Base-by-base conservation (phyloP, 2,113 vertebrate genomes). In the Corythaixoides concolor region DNA sequence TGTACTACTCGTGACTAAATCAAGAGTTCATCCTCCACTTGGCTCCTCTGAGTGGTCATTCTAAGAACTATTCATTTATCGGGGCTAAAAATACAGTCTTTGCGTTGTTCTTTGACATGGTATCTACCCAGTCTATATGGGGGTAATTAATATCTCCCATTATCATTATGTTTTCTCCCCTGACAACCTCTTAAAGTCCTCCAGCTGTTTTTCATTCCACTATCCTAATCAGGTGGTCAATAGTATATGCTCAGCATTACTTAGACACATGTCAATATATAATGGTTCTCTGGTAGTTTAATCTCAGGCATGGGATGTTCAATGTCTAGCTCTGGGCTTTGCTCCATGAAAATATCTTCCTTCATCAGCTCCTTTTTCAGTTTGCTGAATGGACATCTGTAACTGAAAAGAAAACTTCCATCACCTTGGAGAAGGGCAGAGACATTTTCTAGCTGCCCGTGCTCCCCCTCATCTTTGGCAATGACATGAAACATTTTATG, bases 41-140 rank as follows among this genome's bases (percentile, higher is more conserved):
- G 43, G 30, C 28, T 87, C 45, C 69, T 89, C 56, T 82, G 66
- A 97, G 87, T 89, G 77, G 77, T 82, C 89, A 26, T 94, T 96
- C 84, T 89, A 81, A 94, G 95, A 96, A 91, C 49, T 78, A 52
- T 35, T 52, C 30, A 62, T 64, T 94, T 85, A 82, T 59, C 26
- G 58, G 47, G 43, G 49, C 81, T 96, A 95, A 95, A 97, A 96
- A 93, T 89, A 80, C 60, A 56, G 66, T 70, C 52, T 79, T 89
- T 87, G 73, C 84, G 91, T 94, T 76, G 81, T 85, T 87, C 60
- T 92, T 92, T 79, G 56, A 60, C 66, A 82, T 53, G 43, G 18
- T 62, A 72, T 70, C 77, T 88, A 89, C 52, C n/a, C 2, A 3
- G 15, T 75, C 56, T 43, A 7, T 39, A 72, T 39, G 26, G 28